phyloP scores from a whole-genome alignment of 2,113 vertebrate genomes.

The Regulus satrapa region DNA sequence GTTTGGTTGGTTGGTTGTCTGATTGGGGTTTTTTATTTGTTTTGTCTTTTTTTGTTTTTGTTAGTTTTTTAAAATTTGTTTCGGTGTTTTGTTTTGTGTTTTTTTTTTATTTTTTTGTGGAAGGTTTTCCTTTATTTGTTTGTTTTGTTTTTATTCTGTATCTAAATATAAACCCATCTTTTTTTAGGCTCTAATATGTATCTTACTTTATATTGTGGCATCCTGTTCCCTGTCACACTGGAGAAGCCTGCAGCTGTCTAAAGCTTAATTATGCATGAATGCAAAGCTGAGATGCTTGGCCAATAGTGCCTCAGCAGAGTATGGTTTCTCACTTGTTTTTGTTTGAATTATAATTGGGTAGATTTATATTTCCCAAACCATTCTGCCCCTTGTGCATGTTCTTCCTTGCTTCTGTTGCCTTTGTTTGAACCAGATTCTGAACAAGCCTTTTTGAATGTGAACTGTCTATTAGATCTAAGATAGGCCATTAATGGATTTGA shows the following conservation, averaged over 20 bases:
- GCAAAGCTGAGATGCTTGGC: constrained; percentile 71
- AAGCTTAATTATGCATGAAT: constrained; percentile 79
- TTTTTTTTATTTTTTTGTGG: background rate
- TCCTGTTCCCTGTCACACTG: constrained; percentile 29
- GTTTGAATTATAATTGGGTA: constrained; percentile 70
- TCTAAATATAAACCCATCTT: constrained; percentile 40
- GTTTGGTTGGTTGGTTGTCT: too few species aligned
- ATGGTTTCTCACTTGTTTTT: constrained; percentile 68
- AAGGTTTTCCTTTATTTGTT: constrained; percentile 6
- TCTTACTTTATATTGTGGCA: constrained; percentile 63
- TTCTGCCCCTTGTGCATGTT: background rate
- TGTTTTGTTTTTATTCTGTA: background rate
- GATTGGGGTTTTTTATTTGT: background rate
- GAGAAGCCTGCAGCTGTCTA: constrained; percentile 74
- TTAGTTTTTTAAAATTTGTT: too few species aligned
- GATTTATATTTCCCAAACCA: constrained; percentile 69
- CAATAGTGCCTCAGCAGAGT: constrained; percentile 57
- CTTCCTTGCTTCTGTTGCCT: constrained; percentile 42
- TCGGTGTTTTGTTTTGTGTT: background rate
- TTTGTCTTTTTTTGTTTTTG: background rate
- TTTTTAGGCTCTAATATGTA: constrained; percentile 34
- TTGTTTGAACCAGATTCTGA: constrained; percentile 43
- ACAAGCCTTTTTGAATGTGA: constrained; percentile 35
- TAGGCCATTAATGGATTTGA: constrained; percentile 62
- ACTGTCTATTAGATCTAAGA: constrained; percentile 58